A percentile compares a stretch with the other conserved stretches of the same genome.
phyloP scores from a whole-genome alignment of 2,113 vertebrate species.

The Origma solitaria region DNA sequence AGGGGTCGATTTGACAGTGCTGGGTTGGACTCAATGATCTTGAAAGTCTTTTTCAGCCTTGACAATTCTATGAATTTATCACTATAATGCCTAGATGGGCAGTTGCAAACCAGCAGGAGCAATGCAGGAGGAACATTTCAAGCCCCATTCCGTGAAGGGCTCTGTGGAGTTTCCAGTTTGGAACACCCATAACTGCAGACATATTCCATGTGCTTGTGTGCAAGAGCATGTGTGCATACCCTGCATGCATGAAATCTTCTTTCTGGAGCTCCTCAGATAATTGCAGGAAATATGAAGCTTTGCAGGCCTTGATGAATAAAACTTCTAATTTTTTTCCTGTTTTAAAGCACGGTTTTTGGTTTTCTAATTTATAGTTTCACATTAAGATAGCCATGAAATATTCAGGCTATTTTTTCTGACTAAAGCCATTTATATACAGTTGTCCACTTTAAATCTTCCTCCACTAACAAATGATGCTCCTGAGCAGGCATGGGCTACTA shows the following conservation, averaged over 20 bases:
- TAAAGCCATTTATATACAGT: neutral
- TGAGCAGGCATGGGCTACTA: neutral
- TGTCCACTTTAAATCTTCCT: neutral
- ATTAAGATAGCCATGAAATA: neutral
- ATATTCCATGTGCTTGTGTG: neutral
- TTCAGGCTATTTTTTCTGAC: neutral
- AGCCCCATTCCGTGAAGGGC: neutral
- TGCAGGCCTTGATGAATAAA: neutral
- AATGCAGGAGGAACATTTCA: neutral
- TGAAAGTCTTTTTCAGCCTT: neutral
- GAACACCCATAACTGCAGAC: neutral
- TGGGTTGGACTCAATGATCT: neutral
- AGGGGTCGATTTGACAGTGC: neutral
- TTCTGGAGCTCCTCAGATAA: neutral
- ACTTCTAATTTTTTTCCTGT: neutral
- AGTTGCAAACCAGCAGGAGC: neutral
- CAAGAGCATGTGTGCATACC: fast-evolving
- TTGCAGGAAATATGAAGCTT: neutral
- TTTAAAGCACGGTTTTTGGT: neutral
- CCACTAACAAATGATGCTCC: constrained; percentile 3
- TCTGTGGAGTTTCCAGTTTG: neutral
- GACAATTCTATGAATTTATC: neutral
- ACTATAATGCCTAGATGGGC: neutral
- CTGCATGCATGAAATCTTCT: neutral
- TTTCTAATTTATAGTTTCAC: constrained; percentile 17